Percentiles rank a stretch among this genome's conserved stretches.
phyloP scores from a whole-genome alignment of 2,888 invertebrate species.

The Dryocosmus kuriphilus region DNA sequence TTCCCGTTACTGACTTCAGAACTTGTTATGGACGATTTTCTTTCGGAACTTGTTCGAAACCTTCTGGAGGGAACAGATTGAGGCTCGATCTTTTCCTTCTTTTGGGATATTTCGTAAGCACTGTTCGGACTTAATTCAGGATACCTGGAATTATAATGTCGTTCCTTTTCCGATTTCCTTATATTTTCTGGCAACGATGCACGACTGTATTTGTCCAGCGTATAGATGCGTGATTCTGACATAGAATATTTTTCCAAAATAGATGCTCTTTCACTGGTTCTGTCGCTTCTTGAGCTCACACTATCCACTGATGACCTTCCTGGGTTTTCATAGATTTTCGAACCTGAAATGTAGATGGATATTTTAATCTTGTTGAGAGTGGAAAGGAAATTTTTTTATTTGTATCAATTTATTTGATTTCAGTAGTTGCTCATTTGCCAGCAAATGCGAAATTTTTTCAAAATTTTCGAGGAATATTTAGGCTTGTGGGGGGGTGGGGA shows the following conservation, averaged over 20 bases:
- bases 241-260: constrained; percentile 70
- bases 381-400: not conserved
- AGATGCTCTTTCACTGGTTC: constrained; percentile 67
- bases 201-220: constrained; percentile 71
- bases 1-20: constrained; percentile 73
- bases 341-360: constrained; percentile 57
- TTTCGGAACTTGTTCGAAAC: constrained; percentile 67
- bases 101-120: constrained; percentile 69
- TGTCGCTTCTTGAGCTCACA: constrained; percentile 66
- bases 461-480: too few species aligned
- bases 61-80: constrained; percentile 79
- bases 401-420: not conserved
- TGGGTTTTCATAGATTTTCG: constrained; percentile 69
- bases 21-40: constrained; percentile 80
- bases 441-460: too few species aligned
- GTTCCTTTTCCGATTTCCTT: constrained; percentile 68
- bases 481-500: too few species aligned
- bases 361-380: not conserved
- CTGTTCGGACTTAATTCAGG: constrained; percentile 65
- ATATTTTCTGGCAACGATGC: constrained; percentile 68
- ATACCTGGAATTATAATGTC: constrained; percentile 69
- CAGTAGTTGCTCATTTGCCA: too few species aligned
- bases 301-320: constrained; percentile 65
- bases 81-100: constrained; percentile 75
- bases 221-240: constrained; percentile 67